Evolutionary conservation across 2,797 vertebrate genomes (phyloP).

Genomic region (Bradypus variegatus): DNA sequence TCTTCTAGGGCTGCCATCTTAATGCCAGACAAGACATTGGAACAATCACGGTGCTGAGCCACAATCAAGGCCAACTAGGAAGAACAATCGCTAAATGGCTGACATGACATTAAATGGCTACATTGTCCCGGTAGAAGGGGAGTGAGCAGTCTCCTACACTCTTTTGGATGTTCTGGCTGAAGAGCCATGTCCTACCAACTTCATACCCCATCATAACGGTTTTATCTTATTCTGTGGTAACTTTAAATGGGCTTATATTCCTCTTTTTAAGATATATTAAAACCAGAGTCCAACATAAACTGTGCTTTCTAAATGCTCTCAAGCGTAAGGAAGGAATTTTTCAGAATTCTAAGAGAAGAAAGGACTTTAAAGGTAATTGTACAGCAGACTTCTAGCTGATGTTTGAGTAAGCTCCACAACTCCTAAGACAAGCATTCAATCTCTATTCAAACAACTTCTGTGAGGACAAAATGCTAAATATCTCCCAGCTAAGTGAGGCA

Average conservation of each 20-base stretch:
- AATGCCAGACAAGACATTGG: conserved; percentile 87
- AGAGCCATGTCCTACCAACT: neutral
- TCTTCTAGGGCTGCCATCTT: conserved; percentile 84
- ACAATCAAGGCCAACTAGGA: conserved; percentile 87
- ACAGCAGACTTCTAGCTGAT: neutral
- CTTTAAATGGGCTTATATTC: neutral
- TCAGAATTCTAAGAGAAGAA: neutral
- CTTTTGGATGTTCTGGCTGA: neutral
- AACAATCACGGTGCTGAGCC: conserved; percentile 84
- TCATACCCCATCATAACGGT: neutral
- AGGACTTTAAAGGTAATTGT: neutral
- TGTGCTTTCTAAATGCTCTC: neutral
- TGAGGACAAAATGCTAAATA: neutral
- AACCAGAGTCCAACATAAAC: neutral
- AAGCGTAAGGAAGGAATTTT: neutral
- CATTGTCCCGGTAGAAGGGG: neutral
- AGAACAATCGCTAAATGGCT: neutral
- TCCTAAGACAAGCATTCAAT: neutral
- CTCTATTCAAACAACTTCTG: neutral
- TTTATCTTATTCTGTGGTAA: neutral
- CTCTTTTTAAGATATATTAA: neutral
- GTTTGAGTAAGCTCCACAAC: neutral
- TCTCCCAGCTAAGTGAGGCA: too few species aligned
- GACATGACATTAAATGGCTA: neutral
- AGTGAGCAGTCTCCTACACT: neutral